Evolutionary conservation across 2,888 invertebrate genomes (phyloP), one percentile per base, ranked within the genome.

Genomic region (Macrophya annulata): DNA sequence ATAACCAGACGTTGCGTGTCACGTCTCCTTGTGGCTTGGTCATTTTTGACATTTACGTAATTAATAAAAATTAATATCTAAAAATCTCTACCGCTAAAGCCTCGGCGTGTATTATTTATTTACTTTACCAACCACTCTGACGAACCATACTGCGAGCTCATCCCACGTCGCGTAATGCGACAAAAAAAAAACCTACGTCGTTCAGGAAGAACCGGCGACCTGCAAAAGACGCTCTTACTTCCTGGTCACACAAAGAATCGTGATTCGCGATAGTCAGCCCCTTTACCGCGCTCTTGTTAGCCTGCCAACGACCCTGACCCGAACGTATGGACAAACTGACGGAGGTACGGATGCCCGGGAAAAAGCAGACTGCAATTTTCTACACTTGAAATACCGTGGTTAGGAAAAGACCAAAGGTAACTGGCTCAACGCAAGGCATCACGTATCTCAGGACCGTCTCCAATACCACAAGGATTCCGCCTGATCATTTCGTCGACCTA

Each of bases 211-310:
- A 62, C 81, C 81, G 21, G 62, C 81, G 43, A 83, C 48, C 71
- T 68, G 68, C 83, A 68, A 83, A 83, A 83, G 45, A 83, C 71
- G 59, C 62, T 68, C 83, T 71, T n/a, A 37, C 71, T 71, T 83
- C 83, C 83, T 45, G 83, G 83, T 68, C 68, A 37, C 68, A 83
- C 83, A 83, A 83, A 83, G 83, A 45, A 71, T 71, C 71, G 83
- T 83, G 83, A 83, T 83, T 83, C 71, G 83, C 83, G 83, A 83
- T 31, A 68, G 71, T 68, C 83, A 81, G 68, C 31, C 68, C 83
- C 48, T 48, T 48, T 45, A 37, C 48, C 68, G 65, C 83, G 68
- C 83, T 68, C 31, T 68, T 25, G 83, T 71, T 83, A 48, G 48
- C 40, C 68, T 81, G 59, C 25, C 81, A 81, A 81, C n/a, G 62